Evolutionary conservation across 2,113 vertebrate species (phyloP).

Genomic region (Galbula dea): DNA sequence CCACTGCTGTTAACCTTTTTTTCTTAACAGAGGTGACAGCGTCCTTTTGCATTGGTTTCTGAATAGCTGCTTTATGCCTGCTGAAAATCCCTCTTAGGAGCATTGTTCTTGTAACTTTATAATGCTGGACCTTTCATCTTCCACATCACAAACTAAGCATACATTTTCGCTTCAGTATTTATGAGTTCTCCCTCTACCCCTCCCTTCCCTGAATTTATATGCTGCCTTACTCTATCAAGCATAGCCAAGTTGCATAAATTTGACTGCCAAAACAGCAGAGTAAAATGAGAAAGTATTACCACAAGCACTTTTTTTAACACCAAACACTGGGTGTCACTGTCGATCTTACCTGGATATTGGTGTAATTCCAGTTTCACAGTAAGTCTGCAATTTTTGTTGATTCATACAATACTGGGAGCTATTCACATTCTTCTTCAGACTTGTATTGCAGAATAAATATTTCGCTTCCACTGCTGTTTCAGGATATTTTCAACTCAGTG

Average conservation of each 20-base stretch:
- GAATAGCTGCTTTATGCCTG: accelerated
- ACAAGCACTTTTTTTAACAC: not conserved
- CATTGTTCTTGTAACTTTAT: accelerated
- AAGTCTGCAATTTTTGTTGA: not conserved
- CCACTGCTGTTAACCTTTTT: accelerated
- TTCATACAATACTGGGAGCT: not conserved
- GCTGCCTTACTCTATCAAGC: not conserved
- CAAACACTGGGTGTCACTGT: not conserved
- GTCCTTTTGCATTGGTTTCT: no score
- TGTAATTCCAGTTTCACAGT: not conserved
- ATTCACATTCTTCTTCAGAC: not conserved
- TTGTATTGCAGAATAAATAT: not conserved
- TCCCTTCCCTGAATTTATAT: not conserved
- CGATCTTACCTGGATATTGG: not conserved
- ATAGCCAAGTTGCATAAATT: not conserved
- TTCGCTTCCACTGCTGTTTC: constrained; percentile 26
- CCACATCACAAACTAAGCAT: accelerated
- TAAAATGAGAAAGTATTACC: not conserved
- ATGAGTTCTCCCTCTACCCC: not conserved
- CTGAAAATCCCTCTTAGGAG: accelerated
- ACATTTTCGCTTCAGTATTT: accelerated
- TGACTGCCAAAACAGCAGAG: not conserved
- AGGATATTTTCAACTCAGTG: constrained; percentile 85
- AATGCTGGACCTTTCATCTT: accelerated
- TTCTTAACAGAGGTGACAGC: accelerated